A percentile compares a stretch with the other conserved stretches of the same genome.
Evolutionary conservation across 2,113 vertebrate species (phyloP).

Genomic region (Brienomyrus brachyistius): DNA sequence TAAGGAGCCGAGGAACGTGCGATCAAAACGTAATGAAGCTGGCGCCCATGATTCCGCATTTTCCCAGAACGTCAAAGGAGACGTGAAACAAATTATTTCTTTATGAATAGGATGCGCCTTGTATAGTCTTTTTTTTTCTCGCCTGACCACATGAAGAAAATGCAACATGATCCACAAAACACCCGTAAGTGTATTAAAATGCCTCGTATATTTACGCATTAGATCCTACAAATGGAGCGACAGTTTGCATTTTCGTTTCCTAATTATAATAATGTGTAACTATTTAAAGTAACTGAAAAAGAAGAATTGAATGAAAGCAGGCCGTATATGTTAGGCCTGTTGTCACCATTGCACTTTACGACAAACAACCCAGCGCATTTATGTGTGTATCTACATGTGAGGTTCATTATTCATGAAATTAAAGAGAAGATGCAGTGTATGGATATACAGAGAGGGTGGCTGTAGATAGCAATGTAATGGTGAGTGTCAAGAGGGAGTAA

Average conservation of each 20-base stretch:
- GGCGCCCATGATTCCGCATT: slow-evolving; percentile 15
- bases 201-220: neutral
- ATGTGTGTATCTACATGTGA: neutral
- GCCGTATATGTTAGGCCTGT: neutral
- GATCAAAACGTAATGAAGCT: neutral
- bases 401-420: neutral
- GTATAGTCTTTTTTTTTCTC: neutral
- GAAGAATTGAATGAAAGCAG: neutral
- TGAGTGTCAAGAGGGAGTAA: neutral
- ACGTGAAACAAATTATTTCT: neutral
- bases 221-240: neutral
- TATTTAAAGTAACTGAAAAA: neutral
- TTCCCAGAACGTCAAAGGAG: neutral
- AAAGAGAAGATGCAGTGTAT: neutral
- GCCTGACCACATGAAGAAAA: neutral
- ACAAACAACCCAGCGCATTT: neutral
- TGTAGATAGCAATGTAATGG: neutral
- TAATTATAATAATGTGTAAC: neutral
- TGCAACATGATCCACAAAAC: neutral
- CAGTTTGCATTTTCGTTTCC: neutral
- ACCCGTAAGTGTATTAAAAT: neutral
- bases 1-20: neutral
- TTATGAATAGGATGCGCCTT: neutral
- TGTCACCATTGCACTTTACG: neutral
- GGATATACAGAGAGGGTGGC: neutral